Conservation (phyloP, 2,888 invertebrate species). For the Chouioia cunea region DNA sequence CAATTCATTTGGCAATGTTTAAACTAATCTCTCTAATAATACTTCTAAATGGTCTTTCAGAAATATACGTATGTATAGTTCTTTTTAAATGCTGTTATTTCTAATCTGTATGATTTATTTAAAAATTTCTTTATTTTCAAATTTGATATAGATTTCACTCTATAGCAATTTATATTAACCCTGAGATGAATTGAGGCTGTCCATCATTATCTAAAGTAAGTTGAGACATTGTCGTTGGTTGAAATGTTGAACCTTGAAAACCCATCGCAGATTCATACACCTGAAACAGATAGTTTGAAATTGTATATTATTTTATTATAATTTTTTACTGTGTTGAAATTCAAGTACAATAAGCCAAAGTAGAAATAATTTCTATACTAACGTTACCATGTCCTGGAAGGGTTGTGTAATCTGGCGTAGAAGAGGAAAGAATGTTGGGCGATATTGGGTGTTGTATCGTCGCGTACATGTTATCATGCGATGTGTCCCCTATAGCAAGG, state of each 20-base stretch:
- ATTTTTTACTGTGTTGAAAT: too few relatives aligned
- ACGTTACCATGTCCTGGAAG: conserved; percentile 72
- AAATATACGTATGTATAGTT: too few relatives aligned
- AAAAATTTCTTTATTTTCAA: not conserved
- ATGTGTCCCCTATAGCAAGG: conserved; percentile 65
- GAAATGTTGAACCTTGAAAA: conserved; percentile 73
- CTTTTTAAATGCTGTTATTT: too few relatives aligned
- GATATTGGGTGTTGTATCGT: conserved; percentile 79
- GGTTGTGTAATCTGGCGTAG: conserved; percentile 69
- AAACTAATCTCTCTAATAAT: too few relatives aligned
- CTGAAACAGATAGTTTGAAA: conserved; percentile 61
- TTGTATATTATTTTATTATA: not conserved
- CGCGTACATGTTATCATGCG: conserved; percentile 82
- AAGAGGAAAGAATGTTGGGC: conserved; percentile 65
- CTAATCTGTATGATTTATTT: not conserved
- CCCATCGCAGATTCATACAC: conserved; percentile 76
- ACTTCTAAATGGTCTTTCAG: too few relatives aligned
- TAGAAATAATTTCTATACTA: conserved; percentile 53
- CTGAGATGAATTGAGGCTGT: conserved; percentile 74
- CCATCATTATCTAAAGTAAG: conserved; percentile 72
- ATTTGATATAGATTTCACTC: too few relatives aligned
- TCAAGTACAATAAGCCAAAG: too few relatives aligned
- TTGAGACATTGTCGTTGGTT: conserved; percentile 67
- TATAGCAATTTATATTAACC: conserved; percentile 70
- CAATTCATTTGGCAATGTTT: too few relatives aligned